phyloP scores from a whole-genome alignment of 2,797 vertebrate genomes.

The Malacoraja senta region DNA sequence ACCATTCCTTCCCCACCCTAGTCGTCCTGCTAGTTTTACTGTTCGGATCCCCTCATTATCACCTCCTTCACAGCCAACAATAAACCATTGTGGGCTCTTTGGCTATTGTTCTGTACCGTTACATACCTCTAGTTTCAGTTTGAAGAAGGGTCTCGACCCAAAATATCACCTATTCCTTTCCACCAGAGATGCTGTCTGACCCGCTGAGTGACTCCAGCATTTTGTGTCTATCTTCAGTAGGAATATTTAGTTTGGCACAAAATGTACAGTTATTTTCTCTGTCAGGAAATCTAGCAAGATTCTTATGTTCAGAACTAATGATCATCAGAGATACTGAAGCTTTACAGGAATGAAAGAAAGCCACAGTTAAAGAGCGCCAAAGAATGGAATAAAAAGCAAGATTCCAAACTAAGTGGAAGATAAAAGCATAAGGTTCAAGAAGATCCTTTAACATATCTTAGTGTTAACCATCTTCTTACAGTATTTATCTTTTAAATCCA shows the following conservation, averaged over 20 bases:
- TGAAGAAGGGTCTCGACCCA: no score
- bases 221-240: no score
- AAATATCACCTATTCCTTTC: no score
- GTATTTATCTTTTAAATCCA: neutral
- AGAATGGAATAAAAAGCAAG: neutral
- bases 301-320: neutral
- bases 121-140: no score
- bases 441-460: neutral
- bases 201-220: no score
- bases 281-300: neutral
- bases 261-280: neutral
- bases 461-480: neutral
- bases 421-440: neutral
- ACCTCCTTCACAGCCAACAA: no score
- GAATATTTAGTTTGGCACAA: conserved; percentile 8
- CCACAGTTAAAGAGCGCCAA: neutral
- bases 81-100: no score
- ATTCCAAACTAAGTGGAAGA: neutral
- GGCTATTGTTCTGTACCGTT: no score
- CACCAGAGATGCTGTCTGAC: no score
- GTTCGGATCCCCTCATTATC: no score
- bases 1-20: no score
- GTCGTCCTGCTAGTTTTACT: no score
- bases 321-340: neutral
- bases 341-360: neutral